Conservation (phyloP, 2,888 invertebrate species). For the Malthinus flaveolus region DNA sequence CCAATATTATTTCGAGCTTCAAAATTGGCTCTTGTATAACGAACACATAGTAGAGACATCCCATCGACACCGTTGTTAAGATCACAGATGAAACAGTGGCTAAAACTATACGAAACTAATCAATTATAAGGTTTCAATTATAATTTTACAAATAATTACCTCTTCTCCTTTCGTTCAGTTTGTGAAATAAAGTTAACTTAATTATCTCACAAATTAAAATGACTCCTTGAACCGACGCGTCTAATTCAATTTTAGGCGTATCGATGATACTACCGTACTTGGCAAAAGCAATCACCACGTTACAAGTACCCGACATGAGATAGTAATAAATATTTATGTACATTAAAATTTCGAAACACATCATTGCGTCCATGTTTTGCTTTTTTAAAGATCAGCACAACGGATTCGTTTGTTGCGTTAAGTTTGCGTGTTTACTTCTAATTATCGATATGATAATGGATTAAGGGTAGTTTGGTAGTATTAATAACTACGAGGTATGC, state of each 20-base stretch:
- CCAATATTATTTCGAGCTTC: conserved; percentile 39
- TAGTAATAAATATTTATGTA: conserved; percentile 39
- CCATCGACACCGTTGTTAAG: conserved; percentile 32
- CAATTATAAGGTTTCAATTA: neutral
- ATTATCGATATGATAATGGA: neutral
- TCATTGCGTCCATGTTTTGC: conserved; percentile 34
- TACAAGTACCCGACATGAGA: conserved; percentile 35
- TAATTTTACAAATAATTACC: conserved; percentile 23
- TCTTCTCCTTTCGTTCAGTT: conserved; percentile 32
- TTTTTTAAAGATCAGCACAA: neutral
- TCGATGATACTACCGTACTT: conserved; percentile 37
- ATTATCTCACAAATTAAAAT: conserved; percentile 36
- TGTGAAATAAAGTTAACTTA: conserved; percentile 35
- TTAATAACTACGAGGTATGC: neutral
- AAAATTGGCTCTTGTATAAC: conserved; percentile 37
- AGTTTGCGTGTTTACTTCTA: conserved; percentile 5
- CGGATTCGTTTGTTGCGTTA: neutral
- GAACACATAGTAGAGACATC: conserved; percentile 36
- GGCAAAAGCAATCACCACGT: conserved; percentile 35
- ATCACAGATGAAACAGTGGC: conserved; percentile 35
- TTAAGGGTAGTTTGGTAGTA: neutral
- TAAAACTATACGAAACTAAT: conserved; percentile 30
- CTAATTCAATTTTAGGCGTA: conserved; percentile 32
- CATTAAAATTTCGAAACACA: conserved; percentile 40
- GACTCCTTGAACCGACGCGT: conserved; percentile 36